These are phyloP conservation scores for Aethes cnicana DNA, from an alignment of 2,888 invertebrate genomes.

Conservation along the genomic window DNA sequence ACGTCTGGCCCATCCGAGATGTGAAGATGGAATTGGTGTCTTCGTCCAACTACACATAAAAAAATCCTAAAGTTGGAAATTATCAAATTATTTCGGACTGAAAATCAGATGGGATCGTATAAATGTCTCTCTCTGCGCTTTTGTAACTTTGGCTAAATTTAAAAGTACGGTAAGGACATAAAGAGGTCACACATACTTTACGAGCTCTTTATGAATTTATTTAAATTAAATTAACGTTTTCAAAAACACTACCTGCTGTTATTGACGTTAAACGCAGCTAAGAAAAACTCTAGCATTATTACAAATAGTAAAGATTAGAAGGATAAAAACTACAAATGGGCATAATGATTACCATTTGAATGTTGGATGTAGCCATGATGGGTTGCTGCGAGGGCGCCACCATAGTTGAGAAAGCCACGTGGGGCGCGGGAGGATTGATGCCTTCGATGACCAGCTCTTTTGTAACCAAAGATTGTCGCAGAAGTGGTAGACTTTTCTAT, in stretches of 20 bases:
- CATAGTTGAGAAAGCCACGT: slow-evolving; percentile 58
- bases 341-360: slow-evolving; percentile 52
- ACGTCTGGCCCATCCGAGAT: not conserved
- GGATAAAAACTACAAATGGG: not conserved
- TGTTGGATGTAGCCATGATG: slow-evolving; percentile 48
- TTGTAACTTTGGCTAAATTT: no score
- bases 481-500: slow-evolving; percentile 96
- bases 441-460: slow-evolving; percentile 97
- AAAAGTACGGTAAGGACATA: no score
- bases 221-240: no score
- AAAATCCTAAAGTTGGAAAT: slow-evolving; percentile 3
- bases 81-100: not conserved
- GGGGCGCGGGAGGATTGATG: slow-evolving; percentile 92
- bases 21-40: slow-evolving; percentile 4
- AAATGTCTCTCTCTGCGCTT: no score
- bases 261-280: no score
- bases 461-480: slow-evolving; percentile 93
- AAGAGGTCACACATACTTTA: no score
- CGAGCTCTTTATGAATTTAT: no score
- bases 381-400: slow-evolving; percentile 49
- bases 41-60: slow-evolving; percentile 17
- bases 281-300: no score
- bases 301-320: no score
- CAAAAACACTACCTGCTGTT: no score
- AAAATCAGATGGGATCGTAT: no score